phyloP scores from a whole-genome alignment of 2,797 vertebrate genomes.

The Hippocampus kuda region DNA sequence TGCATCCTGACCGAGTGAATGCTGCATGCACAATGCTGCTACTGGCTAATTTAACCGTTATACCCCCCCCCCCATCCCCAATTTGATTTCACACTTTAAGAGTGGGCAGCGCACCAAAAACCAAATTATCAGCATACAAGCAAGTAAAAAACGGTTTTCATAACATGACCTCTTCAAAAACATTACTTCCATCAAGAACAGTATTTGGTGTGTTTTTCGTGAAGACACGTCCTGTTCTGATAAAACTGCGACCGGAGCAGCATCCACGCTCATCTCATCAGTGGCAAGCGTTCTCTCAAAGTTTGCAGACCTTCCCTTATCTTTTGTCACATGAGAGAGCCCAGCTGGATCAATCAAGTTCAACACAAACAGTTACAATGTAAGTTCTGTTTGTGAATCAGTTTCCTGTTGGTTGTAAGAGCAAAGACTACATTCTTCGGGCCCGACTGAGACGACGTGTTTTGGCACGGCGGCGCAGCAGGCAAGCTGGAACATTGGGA shows the following conservation, averaged over 20 bases:
- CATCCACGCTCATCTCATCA: neutral
- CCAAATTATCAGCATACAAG: neutral
- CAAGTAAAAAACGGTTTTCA: neutral
- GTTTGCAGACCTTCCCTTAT: too few species aligned
- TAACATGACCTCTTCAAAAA: neutral
- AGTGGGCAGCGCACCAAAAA: too few species aligned
- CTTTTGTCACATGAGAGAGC: neutral
- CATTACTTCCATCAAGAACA: neutral
- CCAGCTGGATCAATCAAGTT: neutral
- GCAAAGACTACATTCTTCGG: slow-evolving; percentile 1
- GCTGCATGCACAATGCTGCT: too few species aligned
- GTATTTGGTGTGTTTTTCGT: neutral
- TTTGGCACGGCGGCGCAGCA: neutral
- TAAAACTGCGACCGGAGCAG: neutral
- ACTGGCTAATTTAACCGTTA: too few species aligned
- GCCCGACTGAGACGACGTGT: slow-evolving; percentile 1
- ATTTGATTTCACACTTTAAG: neutral
- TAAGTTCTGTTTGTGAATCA: neutral
- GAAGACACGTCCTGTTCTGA: neutral
- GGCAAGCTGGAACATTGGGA: neutral
- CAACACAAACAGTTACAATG: neutral
- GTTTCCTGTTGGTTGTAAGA: neutral
- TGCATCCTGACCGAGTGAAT: too few species aligned
- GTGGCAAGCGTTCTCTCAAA: too few species aligned
- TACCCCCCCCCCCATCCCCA: too few species aligned